Evolutionary conservation across 1,140 invertebrate genomes (phyloP).

Genomic region (Leptinotarsa defecta): DNA sequence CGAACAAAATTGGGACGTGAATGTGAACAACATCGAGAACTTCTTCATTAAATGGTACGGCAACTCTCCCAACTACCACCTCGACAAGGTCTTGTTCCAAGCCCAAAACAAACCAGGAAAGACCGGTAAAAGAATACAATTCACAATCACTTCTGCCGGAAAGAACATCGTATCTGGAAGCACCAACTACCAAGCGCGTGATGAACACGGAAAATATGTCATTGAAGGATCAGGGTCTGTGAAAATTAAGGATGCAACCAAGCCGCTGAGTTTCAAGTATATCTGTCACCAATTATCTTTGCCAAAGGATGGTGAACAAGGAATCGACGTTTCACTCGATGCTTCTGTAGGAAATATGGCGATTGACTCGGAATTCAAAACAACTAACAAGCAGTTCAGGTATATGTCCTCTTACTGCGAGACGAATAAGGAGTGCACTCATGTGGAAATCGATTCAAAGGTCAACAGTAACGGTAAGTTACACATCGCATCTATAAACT

Average conservation of each 20-base stretch:
- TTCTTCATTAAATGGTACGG: constrained; percentile 65
- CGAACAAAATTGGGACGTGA: constrained; percentile 61
- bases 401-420: constrained; percentile 73
- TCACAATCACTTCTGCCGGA: constrained; percentile 65
- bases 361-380: constrained; percentile 67
- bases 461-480: constrained; percentile 59
- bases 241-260: constrained; percentile 67
- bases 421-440: constrained; percentile 75
- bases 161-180: constrained; percentile 71
- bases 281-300: constrained; percentile 65
- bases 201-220: constrained; percentile 71
- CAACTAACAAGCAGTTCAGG: constrained; percentile 72
- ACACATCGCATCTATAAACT: too few relatives aligned
- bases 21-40: constrained; percentile 67
- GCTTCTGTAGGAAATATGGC: constrained; percentile 60
- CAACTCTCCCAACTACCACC: constrained; percentile 69
- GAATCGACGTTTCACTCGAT: constrained; percentile 64
- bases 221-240: constrained; percentile 72
- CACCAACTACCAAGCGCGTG: constrained; percentile 69
- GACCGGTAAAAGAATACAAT: constrained; percentile 59
- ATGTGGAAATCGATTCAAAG: constrained; percentile 70
- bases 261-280: constrained; percentile 73
- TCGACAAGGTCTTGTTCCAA: constrained; percentile 69
- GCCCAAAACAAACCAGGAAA: constrained; percentile 66
- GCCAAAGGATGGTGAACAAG: constrained; percentile 65